phyloP scores from a whole-genome alignment of 2,888 invertebrate species.

The Isoperla grammatica region DNA sequence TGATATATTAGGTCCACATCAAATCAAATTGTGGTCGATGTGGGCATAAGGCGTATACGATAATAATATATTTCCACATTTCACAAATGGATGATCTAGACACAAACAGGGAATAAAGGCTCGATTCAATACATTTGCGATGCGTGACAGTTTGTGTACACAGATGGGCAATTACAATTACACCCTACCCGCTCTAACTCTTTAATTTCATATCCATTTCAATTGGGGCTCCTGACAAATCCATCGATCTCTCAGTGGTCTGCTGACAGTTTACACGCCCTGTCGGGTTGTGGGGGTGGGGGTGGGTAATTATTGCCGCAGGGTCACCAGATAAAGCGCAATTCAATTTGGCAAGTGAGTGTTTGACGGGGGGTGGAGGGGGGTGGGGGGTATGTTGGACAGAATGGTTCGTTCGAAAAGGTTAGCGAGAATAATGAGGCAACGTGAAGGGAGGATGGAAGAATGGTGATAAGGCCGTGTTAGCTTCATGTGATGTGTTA shows the following conservation, averaged over 20 bases:
- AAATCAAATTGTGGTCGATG: background rate
- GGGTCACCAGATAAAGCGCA: slow-evolving; percentile 26
- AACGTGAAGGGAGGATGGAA: too few species aligned
- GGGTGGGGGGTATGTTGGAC: slow-evolving; percentile 11
- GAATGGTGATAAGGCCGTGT: too few species aligned
- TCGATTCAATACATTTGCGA: slow-evolving; percentile 8
- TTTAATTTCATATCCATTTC: slow-evolving; percentile 30
- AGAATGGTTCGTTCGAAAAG: slow-evolving; percentile 6
- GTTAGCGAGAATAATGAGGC: too few species aligned
- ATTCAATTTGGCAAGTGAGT: slow-evolving; percentile 30
- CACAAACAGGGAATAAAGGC: background rate
- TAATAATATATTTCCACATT: slow-evolving; percentile 10
- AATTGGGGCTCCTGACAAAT: slow-evolving; percentile 23
- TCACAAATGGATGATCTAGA: background rate
- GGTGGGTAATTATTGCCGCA: background rate
- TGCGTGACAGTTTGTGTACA: slow-evolving; percentile 1
- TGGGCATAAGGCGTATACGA: background rate
- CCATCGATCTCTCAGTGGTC: slow-evolving; percentile 27
- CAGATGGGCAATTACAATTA: slow-evolving; percentile 26
- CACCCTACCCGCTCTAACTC: slow-evolving; percentile 20
- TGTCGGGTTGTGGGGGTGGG: slow-evolving; percentile 6
- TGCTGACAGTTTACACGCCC: slow-evolving; percentile 26
- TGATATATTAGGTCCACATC: slow-evolving; percentile 9
- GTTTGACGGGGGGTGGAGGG: background rate
- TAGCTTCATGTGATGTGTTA: too few species aligned